Evolutionary conservation across 2,113 vertebrate genomes (phyloP).

Genomic region (Sceloporus tristichus): DNA sequence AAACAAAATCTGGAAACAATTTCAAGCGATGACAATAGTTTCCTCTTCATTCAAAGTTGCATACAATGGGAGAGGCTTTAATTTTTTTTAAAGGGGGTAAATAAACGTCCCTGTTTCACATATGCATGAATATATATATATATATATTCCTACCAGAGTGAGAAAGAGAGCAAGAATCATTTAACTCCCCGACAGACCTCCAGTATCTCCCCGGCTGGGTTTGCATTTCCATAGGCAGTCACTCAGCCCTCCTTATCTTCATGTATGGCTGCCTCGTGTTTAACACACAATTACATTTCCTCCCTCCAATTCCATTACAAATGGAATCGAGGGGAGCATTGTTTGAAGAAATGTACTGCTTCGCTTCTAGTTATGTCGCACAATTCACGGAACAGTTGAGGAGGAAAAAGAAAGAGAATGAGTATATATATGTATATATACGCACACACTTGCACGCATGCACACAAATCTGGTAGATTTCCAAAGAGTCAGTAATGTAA

Average conservation of each 20-base stretch:
- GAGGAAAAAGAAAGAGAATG: not conserved
- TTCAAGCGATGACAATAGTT: not conserved
- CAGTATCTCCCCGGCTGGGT: constrained; percentile 54
- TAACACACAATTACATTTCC: constrained; percentile 83
- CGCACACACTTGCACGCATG: not conserved
- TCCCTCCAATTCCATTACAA: constrained; percentile 81
- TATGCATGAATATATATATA: not conserved
- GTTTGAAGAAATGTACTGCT: constrained; percentile 83
- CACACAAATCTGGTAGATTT: constrained; percentile 51
- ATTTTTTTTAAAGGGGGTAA: constrained; percentile 38
- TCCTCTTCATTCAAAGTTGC: constrained; percentile 4
- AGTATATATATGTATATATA: not conserved
- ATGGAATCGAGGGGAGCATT: constrained; percentile 80
- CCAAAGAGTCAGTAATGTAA: constrained; percentile 67
- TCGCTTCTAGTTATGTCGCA: constrained; percentile 78
- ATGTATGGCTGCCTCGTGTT: constrained; percentile 76
- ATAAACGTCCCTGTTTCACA: constrained; percentile 24
- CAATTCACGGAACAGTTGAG: constrained; percentile 76
- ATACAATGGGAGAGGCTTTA: constrained; percentile 23
- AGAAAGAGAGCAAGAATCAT: constrained; percentile 46
- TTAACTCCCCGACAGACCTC: constrained; percentile 74
- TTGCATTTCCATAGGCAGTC: constrained; percentile 75
- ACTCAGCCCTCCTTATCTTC: constrained; percentile 75
- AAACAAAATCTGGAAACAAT: not conserved
- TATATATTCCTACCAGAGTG: not conserved